Percentiles rank a stretch among this genome's conserved stretches.
Conservation (phyloP, 2,797 vertebrate genomes). For the Sylvia borin region DNA sequence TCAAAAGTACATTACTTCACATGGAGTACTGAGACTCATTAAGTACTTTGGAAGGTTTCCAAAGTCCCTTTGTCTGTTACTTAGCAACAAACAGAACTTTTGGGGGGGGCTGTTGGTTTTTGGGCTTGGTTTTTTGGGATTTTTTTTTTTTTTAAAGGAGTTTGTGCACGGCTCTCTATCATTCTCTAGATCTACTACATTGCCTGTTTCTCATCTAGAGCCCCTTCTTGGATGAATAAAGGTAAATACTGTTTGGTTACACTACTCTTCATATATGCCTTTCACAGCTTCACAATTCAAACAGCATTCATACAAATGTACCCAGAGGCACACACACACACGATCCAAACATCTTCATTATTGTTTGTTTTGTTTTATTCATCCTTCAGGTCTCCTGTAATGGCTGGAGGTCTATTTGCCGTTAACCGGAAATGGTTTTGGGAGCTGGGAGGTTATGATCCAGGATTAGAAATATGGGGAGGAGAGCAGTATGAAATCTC, state of each 20-base stretch:
- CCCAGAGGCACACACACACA: fast-evolving
- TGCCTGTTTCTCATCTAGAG: not conserved
- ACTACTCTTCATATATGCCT: not conserved
- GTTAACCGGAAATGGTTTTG: constrained; percentile 89
- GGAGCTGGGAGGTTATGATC: constrained; percentile 90
- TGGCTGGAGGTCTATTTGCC: constrained; percentile 90
- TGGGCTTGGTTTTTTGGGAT: not conserved
- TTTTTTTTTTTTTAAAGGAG: not conserved
- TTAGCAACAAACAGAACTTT: not conserved
- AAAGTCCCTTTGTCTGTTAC: not conserved
- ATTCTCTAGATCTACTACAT: not conserved
- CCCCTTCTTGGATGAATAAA: not conserved
- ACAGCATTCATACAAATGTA: not conserved
- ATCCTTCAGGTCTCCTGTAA: constrained; percentile 85
- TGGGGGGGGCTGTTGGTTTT: no score
- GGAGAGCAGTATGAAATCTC: constrained; percentile 93
- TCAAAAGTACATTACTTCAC: not conserved
- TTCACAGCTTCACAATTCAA: not conserved
- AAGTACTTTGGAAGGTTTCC: not conserved
- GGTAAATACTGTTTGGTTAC: not conserved
- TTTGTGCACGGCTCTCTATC: not conserved
- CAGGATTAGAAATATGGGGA: constrained; percentile 91
- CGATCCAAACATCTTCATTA: not conserved
- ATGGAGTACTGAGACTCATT: not conserved
- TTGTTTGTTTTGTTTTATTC: not conserved